Evolutionary conservation across 2,113 vertebrate genomes (phyloP), one percentile per base, ranked within the genome.

Genomic region (Cervus canadensis): DNA sequence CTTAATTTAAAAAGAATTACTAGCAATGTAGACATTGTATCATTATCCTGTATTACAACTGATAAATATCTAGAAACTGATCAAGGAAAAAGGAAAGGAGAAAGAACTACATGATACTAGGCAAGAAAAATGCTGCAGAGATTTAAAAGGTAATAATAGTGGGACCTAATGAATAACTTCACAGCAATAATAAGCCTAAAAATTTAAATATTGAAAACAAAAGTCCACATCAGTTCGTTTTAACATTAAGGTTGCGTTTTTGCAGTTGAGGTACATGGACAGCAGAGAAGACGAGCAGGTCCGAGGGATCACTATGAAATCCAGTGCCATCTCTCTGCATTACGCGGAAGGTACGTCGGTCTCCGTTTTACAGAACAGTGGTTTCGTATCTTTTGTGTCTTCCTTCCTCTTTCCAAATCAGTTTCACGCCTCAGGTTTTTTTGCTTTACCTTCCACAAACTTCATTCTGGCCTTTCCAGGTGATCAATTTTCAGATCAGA

Each of bases 231-330:
- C 4, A 13, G 6, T 17, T 19, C 21, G 5, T 85, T 54, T 59
- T 87, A 52, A 19, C 36, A 12, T 86, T 43, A 62, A 94, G 30
- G 15, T 59, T 87, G 57, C 1, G 0, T 81, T 89, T 89, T 96
- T 93, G 36, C 98, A 99, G 99, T 97, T 99, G 89, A 98, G 99
- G 78, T 99, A 99, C 78, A 98, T 99, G 91, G 99, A 99, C 98
- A 99, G 99, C 97, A 99, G 99, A 97, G 99, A 99, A 96, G 99
- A 99, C 94, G 99, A 99, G 26, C 99, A 99, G 98, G 57, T 99
- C 91, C 97, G 99, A 97, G 99, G 99, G 76, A 99, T 99, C 98
- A 99, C 99, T 4, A 99, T 99, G 99, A 99, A 99, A 93, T 99
- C 99, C 79, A 99, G 99, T n/a, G 99, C 99, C 43, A 99, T 99